These are phyloP conservation scores for Ethmia dodecea DNA, from an alignment of 2,888 invertebrate species.

Conservation along the genomic window DNA sequence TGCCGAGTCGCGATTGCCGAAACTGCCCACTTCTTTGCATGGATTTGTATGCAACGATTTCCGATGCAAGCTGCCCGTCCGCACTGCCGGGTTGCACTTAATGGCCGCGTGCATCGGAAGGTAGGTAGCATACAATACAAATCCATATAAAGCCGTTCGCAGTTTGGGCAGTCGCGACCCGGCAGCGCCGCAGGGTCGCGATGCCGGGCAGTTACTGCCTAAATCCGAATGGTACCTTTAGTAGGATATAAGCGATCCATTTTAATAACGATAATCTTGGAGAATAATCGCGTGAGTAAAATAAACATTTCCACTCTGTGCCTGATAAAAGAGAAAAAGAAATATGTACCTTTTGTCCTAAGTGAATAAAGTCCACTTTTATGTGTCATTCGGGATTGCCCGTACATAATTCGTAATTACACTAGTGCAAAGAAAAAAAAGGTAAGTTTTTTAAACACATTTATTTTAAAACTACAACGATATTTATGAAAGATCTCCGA, in stretches of 20 bases:
- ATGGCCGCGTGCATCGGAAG: too few relatives aligned
- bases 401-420: background rate
- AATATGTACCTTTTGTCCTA: background rate
- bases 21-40: too few relatives aligned
- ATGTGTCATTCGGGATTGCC: background rate
- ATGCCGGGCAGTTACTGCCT: background rate
- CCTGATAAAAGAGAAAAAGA: too few relatives aligned
- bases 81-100: too few relatives aligned
- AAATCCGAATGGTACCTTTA: background rate
- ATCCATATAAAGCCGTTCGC: background rate
- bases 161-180: background rate
- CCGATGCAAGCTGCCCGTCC: too few relatives aligned
- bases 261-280: background rate
- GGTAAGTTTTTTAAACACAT: background rate
- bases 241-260: background rate
- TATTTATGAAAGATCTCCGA: background rate
- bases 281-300: background rate
- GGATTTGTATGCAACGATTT: too few relatives aligned
- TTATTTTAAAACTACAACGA: background rate
- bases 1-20: too few relatives aligned
- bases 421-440: background rate
- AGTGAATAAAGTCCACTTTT: background rate
- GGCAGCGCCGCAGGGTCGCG: background rate
- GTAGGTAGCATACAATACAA: background rate
- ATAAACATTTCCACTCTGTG: too few relatives aligned